These are phyloP conservation scores for Triplophysa bombifrons DNA, from an alignment of 2,797 vertebrate genomes.

Conservation along the genomic window DNA sequence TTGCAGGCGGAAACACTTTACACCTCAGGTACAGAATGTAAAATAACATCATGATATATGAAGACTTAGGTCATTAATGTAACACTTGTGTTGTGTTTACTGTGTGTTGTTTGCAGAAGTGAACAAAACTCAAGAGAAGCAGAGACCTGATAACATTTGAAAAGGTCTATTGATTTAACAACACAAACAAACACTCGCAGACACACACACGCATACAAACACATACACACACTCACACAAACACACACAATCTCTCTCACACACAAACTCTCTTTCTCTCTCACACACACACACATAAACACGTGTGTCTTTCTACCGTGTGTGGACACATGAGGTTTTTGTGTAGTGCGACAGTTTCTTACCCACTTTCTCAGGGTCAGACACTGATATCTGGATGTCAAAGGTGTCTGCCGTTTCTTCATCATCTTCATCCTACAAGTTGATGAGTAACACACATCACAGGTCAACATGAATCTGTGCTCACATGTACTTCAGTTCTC, in stretches of 20 bases:
- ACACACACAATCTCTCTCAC: background rate
- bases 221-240: background rate
- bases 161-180: constrained; percentile 61
- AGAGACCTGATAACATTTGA: constrained; percentile 49
- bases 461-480: no score
- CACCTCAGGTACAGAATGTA: no score
- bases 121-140: background rate
- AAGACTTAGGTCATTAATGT: background rate
- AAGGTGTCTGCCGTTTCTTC: constrained; percentile 86
- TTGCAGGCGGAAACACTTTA: no score
- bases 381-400: constrained; percentile 92
- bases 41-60: no score
- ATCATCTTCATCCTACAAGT: constrained; percentile 83
- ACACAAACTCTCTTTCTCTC: background rate
- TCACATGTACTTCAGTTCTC: no score
- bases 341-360: constrained; percentile 58
- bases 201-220: background rate
- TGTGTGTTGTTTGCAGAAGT: background rate
- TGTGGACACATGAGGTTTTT: background rate
- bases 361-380: constrained; percentile 98
- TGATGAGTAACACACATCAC: background rate
- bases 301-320: no score
- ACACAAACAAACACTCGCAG: background rate
- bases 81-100: background rate
- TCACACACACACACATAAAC: background rate